Conservation (phyloP, 2,888 invertebrate species). For the Argynnis bischoffii region DNA sequence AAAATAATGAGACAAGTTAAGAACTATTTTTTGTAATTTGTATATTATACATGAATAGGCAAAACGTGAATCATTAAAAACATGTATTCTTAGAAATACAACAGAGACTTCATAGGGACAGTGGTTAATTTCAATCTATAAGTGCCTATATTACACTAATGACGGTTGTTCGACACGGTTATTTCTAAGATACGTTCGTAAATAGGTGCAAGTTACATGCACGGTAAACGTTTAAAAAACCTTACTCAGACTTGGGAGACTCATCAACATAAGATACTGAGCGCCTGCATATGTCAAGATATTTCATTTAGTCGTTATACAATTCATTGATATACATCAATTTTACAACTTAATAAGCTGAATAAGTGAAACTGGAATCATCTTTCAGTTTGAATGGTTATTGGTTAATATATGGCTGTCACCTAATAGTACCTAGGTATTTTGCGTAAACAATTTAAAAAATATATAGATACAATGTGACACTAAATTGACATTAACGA, state of each 20-base stretch:
- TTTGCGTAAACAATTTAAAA: background rate
- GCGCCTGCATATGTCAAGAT: conserved; percentile 64
- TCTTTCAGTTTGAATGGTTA: background rate
- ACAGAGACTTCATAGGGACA: conserved; percentile 58
- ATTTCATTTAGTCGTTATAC: conserved; percentile 20
- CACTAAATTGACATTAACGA: background rate
- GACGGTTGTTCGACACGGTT: conserved; percentile 42
- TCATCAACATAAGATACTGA: conserved; percentile 45
- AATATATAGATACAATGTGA: background rate
- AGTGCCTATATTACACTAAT: conserved; percentile 55
- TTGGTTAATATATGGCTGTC: conserved; percentile 2
- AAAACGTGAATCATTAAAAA: conserved; percentile 80
- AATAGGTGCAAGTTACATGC: conserved; percentile 45
- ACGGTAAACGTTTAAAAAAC: conserved; percentile 55
- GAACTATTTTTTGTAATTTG: conserved; percentile 71
- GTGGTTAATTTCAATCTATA: conserved; percentile 60
- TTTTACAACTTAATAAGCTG: conserved; percentile 3
- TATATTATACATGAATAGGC: conserved; percentile 81
- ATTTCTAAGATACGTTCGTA: conserved; percentile 45
- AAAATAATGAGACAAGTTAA: conserved; percentile 60
- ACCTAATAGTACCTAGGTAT: conserved; percentile 12
- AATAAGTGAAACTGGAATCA: background rate
- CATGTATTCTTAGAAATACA: conserved; percentile 73
- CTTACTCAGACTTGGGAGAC: conserved; percentile 61
- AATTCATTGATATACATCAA: background rate